Percentiles rank a stretch among this genome's conserved stretches.
These are phyloP conservation scores for Drosophila robusta DNA, from an alignment of 2,888 invertebrate species.

Conservation along the genomic window DNA sequence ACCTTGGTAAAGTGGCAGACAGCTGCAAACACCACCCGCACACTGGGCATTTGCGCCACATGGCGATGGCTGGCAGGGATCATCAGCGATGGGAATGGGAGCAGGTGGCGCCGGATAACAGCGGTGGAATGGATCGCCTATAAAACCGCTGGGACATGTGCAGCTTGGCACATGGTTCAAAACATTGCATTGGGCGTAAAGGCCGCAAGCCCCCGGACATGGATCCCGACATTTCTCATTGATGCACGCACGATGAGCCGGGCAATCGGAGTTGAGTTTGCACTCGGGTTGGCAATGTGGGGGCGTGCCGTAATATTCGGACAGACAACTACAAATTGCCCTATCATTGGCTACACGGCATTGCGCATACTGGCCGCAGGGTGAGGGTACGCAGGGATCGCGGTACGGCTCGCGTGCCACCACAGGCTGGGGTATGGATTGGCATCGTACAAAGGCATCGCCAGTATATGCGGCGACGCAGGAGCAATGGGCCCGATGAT, in stretches of 20 bases:
- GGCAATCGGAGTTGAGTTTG: conserved; percentile 89
- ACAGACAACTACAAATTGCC: conserved; percentile 88
- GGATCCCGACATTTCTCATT: conserved; percentile 90
- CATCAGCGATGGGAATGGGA: conserved; percentile 71
- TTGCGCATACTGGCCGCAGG: conserved; percentile 89
- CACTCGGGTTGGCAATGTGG: conserved; percentile 91
- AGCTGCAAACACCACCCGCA: conserved; percentile 89
- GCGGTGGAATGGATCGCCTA: conserved; percentile 89
- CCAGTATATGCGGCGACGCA: conserved; percentile 89
- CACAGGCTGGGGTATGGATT: conserved; percentile 80
- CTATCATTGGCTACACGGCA: conserved; percentile 88
- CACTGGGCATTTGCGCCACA: conserved; percentile 89
- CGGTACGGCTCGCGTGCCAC: conserved; percentile 62
- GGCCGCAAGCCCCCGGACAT: conserved; percentile 90
- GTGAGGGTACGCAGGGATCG: conserved; percentile 88
- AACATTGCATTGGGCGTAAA: conserved; percentile 89
- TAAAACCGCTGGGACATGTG: conserved; percentile 88
- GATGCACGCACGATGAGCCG: conserved; percentile 89
- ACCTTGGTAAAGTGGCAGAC: conserved; percentile 89
- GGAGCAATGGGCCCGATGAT: conserved; percentile 87
- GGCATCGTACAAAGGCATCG: conserved; percentile 90
- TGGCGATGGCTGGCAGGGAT: conserved; percentile 89
- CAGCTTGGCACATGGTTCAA: conserved; percentile 90
- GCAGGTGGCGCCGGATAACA: conserved; percentile 86
- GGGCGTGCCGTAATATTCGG: conserved; percentile 88